Conservation (phyloP, 2,113 vertebrate genomes). For the Neogobius melanostomus region DNA sequence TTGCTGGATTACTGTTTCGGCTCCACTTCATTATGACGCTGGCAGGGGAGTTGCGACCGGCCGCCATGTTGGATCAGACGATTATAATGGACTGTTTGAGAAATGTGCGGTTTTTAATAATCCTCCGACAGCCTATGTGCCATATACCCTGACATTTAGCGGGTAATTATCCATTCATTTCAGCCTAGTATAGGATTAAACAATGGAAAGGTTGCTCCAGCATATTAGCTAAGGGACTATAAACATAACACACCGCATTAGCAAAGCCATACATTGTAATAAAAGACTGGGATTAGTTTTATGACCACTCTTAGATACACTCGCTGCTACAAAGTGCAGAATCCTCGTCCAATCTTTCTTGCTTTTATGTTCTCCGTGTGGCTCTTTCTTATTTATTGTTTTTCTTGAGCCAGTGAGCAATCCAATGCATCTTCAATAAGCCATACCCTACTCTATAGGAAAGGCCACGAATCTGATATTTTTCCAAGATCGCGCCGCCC, state of each 20-base stretch:
- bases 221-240: neutral
- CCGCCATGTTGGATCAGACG: slow-evolving; percentile 33
- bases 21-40: slow-evolving; percentile 38
- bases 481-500: too few species aligned
- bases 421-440: slow-evolving; percentile 4
- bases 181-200: slow-evolving; percentile 5
- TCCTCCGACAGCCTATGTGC: slow-evolving; percentile 23
- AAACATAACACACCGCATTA: neutral
- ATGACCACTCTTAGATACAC: neutral
- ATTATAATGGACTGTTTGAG: slow-evolving; percentile 8
- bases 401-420: neutral
- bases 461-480: neutral
- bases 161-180: slow-evolving; percentile 37
- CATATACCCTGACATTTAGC: slow-evolving; percentile 28
- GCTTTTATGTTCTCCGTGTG: neutral
- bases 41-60: slow-evolving; percentile 24
- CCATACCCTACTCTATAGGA: neutral
- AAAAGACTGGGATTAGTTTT: neutral
- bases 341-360: neutral
- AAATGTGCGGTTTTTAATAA: slow-evolving; percentile 21
- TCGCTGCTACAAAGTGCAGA: neutral
- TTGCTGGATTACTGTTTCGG: slow-evolving; percentile 43
- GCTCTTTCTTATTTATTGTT: neutral
- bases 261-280: neutral
- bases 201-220: neutral